Evolutionary conservation across 1,140 invertebrate genomes (phyloP).

Genomic region (Pseudoatta argentina): DNA sequence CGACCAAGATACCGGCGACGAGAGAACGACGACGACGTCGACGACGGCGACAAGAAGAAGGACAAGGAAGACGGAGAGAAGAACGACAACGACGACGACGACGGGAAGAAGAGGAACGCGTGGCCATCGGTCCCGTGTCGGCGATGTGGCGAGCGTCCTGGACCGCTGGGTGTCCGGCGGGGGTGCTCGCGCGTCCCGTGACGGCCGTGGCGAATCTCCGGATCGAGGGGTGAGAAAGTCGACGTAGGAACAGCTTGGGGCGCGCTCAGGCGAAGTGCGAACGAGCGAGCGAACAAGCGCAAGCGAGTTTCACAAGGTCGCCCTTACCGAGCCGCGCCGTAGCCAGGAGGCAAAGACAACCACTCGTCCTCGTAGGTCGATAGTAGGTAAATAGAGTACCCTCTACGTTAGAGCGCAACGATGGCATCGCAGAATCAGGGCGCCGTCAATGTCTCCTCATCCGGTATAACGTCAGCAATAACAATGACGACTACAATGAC

Average conservation of each 20-base stretch:
- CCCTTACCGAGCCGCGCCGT: not conserved
- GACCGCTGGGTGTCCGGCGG: conserved; percentile 37
- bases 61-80: not conserved
- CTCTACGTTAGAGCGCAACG: conserved; percentile 18
- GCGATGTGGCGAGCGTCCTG: conserved; percentile 47
- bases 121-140: conserved; percentile 16
- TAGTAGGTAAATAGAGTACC: not conserved
- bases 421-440: conserved; percentile 81
- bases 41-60: not conserved
- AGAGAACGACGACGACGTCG: conserved; percentile 11
- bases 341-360: not conserved
- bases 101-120: not conserved
- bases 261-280: conserved; percentile 11
- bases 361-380: not conserved
- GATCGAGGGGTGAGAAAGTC: conserved; percentile 44
- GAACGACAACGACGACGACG: not conserved
- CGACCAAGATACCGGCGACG: conserved; percentile 3
- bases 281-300: conserved; percentile 1
- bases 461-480: conserved; percentile 30
- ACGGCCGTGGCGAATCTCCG: conserved; percentile 2
- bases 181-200: conserved; percentile 37
- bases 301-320: not conserved
- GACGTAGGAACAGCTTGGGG: conserved; percentile 14
- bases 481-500: conserved; percentile 29
- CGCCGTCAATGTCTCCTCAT: conserved; percentile 65